phyloP scores from a whole-genome alignment of 2,113 vertebrate genomes.

The Rhodinocichla rosea region DNA sequence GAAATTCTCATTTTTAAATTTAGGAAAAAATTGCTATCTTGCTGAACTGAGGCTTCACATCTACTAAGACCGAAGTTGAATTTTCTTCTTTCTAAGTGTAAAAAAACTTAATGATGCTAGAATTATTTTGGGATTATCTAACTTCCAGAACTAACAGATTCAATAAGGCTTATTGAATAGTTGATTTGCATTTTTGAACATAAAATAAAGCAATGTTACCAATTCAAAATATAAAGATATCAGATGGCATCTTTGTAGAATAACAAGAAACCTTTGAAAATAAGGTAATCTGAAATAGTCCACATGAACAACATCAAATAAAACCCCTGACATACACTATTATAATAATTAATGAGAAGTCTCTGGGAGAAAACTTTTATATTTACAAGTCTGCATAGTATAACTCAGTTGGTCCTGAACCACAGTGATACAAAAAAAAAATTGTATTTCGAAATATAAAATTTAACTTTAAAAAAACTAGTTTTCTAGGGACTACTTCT shows the following conservation, averaged over 20 bases:
- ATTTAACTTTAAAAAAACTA: background rate
- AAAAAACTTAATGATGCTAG: background rate
- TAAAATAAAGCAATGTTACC: background rate
- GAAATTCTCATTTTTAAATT: background rate
- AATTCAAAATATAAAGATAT: background rate
- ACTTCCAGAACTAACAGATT: background rate
- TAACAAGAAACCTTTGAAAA: background rate
- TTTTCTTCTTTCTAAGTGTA: background rate
- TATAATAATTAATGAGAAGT: background rate
- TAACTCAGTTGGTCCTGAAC: background rate
- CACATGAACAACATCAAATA: background rate
- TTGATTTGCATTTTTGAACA: background rate
- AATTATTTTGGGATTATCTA: background rate
- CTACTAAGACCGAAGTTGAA: background rate
- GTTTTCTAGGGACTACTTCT: background rate
- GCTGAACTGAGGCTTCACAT: background rate
- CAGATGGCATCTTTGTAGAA: background rate
- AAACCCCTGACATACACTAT: background rate
- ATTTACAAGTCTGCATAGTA: background rate
- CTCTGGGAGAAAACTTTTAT: background rate
- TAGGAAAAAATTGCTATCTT: background rate
- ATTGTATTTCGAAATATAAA: background rate
- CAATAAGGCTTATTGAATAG: background rate
- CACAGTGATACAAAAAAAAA: background rate
- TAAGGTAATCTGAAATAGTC: background rate